Percentiles rank a stretch among this genome's conserved stretches.
phyloP scores from a whole-genome alignment of 92 coral and sea anemone genomes.

The Porites divaricata region DNA sequence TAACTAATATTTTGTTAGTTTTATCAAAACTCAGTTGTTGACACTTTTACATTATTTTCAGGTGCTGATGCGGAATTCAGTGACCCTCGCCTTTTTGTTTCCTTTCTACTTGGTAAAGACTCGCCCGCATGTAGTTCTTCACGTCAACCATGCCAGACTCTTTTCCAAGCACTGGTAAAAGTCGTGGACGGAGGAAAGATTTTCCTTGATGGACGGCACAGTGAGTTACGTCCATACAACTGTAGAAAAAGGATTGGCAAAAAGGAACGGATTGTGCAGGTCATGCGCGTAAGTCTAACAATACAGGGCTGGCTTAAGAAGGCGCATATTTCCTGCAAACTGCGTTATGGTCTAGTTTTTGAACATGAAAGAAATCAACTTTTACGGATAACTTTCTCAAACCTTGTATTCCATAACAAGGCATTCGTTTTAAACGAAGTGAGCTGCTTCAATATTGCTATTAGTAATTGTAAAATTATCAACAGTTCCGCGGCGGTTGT shows the following conservation, averaged over 20 bases:
- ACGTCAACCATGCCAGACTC: not conserved
- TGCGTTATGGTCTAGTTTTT: not conserved
- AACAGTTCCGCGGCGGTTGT: not conserved
- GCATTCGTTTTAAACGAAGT: not conserved
- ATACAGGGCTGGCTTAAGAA: not conserved
- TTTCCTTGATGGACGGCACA: not conserved
- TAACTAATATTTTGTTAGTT: no score
- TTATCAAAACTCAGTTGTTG: no score
- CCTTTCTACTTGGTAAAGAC: not conserved
- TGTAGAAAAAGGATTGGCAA: not conserved
- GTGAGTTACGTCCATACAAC: constrained; percentile 2
- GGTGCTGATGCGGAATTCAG: not conserved
- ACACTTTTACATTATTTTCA: not conserved
- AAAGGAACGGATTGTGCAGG: no score
- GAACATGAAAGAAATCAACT: not conserved
- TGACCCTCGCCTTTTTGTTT: constrained; percentile 13
- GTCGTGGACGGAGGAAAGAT: constrained; percentile 2
- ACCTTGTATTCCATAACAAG: not conserved
- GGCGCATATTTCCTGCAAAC: not conserved
- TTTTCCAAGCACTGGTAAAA: not conserved
- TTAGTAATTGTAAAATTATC: not conserved
- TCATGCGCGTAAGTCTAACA: not conserved
- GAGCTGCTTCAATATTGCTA: not conserved
- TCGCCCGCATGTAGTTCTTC: not conserved
- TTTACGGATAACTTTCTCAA: not conserved